A percentile compares a stretch with the other conserved stretches of the same genome.
phyloP scores from a whole-genome alignment of 2,797 vertebrate species.

The Euthynnus affinis region DNA sequence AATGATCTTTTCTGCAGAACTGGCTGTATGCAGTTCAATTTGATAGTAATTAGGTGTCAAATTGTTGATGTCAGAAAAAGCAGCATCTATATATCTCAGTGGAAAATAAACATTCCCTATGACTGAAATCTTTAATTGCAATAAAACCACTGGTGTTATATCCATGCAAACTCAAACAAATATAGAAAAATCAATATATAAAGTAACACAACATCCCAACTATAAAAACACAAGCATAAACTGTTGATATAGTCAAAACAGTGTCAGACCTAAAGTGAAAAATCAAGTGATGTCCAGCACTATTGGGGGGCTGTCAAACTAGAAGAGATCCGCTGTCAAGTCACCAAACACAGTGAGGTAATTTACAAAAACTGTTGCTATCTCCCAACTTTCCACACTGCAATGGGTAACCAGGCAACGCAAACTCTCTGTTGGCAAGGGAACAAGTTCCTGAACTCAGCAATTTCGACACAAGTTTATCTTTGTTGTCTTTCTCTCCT shows the following conservation, averaged over 20 bases:
- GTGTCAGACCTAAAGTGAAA: slow-evolving; percentile 43
- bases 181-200: not conserved
- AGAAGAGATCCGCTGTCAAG: slow-evolving; percentile 62
- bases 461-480: slow-evolving; percentile 39
- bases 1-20: too few species aligned
- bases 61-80: not conserved
- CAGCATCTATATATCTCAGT: not conserved
- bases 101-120: not conserved
- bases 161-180: not conserved
- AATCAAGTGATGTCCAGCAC: slow-evolving; percentile 51
- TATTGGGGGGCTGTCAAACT: slow-evolving; percentile 49
- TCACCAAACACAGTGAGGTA: slow-evolving; percentile 58
- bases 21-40: not conserved
- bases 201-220: not conserved
- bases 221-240: slow-evolving; percentile 19
- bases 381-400: slow-evolving; percentile 35
- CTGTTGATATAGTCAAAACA: slow-evolving; percentile 33
- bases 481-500: slow-evolving; percentile 16
- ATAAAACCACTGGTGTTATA: not conserved
- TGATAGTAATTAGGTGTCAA: not conserved
- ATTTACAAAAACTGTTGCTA: slow-evolving; percentile 50
- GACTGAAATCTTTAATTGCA: not conserved
- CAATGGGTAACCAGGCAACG: slow-evolving; percentile 56
- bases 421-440: slow-evolving; percentile 44
- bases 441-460: slow-evolving; percentile 55